Evolutionary conservation across 2,113 vertebrate species (phyloP), one percentile per base, ranked within the genome.

Genomic region (Rostratula benghalensis): DNA sequence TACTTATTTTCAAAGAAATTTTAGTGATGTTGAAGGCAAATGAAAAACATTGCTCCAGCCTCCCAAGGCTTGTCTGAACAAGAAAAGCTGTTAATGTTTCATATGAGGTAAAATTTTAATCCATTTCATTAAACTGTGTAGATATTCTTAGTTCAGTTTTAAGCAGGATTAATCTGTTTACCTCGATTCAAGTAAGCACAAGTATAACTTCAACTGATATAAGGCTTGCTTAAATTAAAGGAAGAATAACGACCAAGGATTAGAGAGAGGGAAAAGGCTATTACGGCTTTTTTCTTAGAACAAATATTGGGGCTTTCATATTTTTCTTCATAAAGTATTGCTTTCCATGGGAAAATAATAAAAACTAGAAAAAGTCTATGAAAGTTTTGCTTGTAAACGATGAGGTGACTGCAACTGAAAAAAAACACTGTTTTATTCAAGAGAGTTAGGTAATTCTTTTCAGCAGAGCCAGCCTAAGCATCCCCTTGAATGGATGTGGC

Each of bases 1-100:
- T 96, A 87, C 91, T 94, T 94, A 71, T 94, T 96, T 96, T 96
- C 89, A 95, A 95, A 86, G 57, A 87, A 93, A 96, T 94, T 87
- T 89, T 63, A 73, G 89, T 46, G 54, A 63, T 87, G 74, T 89
- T 54, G 64, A 78, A 94, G 75, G 87, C 87, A 90, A 87, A 92
- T 48, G 18, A 96, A 60, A 79, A 89, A 73, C 63, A 30, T 50
- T 41, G 27, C n/a, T 87, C 39, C 83, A 89, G 57, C 37, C 81
- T 92, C 77, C 33, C 37, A 35, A 63, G 83, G 65, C 94, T 89
- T 96, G 96, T 92, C 73, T 77, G 70, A 87, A 94, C 96, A 96
- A 79, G 89, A 93, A 73, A 94, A 60, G 37, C 48, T 82, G 69
- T 75, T 96, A 56, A 60, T 73, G 81, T 85, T 94, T 96, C 93